phyloP scores from a whole-genome alignment of 92 coral and sea anemone species.

The Parazoanthus atlanticus region DNA sequence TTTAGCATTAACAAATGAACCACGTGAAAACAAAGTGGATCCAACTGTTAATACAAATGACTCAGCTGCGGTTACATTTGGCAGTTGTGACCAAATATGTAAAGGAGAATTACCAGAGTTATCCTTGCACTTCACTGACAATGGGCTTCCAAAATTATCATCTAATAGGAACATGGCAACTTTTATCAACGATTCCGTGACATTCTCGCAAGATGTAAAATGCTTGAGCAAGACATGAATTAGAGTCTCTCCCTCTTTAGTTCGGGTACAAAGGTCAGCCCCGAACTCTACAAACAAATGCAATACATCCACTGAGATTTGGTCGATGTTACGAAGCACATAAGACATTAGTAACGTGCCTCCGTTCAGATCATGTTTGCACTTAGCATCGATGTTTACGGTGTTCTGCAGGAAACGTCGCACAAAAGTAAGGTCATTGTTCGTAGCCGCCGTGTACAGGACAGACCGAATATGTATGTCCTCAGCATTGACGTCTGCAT shows the following conservation, averaged over 20 bases:
- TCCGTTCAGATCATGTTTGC: not conserved
- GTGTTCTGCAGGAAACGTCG: not conserved
- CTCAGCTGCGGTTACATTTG: not conserved
- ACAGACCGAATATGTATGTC: not conserved
- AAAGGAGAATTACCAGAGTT: not conserved
- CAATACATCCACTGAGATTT: not conserved
- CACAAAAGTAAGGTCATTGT: not conserved
- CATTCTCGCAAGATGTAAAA: not conserved
- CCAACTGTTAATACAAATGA: not conserved
- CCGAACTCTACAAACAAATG: not conserved
- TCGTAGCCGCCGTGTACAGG: not conserved
- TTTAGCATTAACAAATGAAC: not conserved
- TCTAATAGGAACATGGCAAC: not conserved
- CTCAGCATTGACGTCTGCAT: too few relatives aligned
- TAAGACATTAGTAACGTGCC: not conserved
- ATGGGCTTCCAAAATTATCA: not conserved
- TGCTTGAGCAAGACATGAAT: not conserved
- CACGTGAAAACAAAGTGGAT: not conserved
- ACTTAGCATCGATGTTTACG: not conserved
- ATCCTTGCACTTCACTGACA: not conserved
- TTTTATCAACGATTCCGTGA: not conserved
- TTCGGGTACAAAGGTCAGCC: constrained; percentile 3
- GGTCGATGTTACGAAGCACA: not conserved
- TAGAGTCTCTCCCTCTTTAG: not conserved
- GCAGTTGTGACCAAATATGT: not conserved